These are phyloP conservation scores for Serilophus lunatus DNA, from an alignment of 2,113 vertebrate species.

Conservation along the genomic window DNA sequence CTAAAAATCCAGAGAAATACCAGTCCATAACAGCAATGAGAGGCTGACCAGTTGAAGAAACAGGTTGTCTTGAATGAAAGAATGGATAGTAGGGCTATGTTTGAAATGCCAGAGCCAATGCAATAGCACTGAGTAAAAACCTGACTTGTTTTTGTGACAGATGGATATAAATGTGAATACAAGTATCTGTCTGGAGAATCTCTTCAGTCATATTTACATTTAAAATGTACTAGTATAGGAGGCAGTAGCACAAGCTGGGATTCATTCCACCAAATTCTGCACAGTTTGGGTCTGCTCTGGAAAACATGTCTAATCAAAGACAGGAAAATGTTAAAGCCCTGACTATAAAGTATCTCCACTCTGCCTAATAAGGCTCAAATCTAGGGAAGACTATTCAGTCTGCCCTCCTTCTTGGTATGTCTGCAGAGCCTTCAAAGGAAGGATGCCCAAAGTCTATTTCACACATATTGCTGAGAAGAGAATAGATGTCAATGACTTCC, in stretches of 20 bases:
- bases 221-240: not conserved
- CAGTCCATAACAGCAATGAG: not conserved
- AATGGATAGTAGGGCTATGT: not conserved
- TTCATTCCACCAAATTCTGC: not conserved
- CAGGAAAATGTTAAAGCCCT: not conserved
- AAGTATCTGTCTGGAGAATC: not conserved
- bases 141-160: not conserved
- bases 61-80: not conserved
- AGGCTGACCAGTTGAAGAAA: not conserved
- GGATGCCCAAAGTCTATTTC: not conserved
- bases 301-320: not conserved
- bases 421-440: not conserved
- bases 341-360: not conserved
- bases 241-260: not conserved
- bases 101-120: not conserved
- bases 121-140: not conserved
- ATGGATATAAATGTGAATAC: not conserved
- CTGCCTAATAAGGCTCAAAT: not conserved
- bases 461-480: not conserved
- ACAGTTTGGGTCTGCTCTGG: not conserved
- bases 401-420: not conserved
- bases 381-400: not conserved
- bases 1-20: not conserved
- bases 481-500: not conserved
- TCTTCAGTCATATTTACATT: not conserved